Evolutionary conservation across 2,113 vertebrate genomes (phyloP), one percentile per base, ranked within the genome.

Genomic region (Brienomyrus longianalis): DNA sequence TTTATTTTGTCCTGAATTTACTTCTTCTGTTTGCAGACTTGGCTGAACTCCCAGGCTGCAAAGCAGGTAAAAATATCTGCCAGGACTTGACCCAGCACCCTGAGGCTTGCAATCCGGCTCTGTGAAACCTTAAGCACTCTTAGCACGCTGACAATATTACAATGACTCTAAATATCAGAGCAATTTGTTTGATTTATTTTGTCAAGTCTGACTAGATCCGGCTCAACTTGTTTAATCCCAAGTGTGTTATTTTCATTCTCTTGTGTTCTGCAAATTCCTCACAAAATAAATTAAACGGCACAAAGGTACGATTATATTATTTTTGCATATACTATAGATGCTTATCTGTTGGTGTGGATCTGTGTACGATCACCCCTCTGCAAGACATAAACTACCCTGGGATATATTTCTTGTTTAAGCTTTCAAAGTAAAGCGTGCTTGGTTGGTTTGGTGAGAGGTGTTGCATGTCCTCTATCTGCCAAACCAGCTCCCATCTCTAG

Each of bases 31-130:
- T 39, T 43, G 91, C 90, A 91, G 83, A 2, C 84, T 93, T 94
- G 93, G 91, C 92, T 86, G 43, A 50, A 19, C 77, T 91, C 93
- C 93, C 92, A 90, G 8, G 59, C 90, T 88, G 59, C 31, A 90
- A 88, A 92, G 88, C 56, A 90, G 62, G 86, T 59, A 47, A 89
- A 43, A 87, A 31, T 89, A 90, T 93, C 91, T 94, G 92, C 93
- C 93, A 94, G 90, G 93, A 92, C 0, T n/a, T 93, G 94, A 94
- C 90, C 92, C 92, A 91, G 89, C 89, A 47, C 86, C 89, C 92
- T 15, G 84, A 87, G 90, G 89, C 83, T 93, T 91, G 92, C 56
- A 89, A 93, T 92, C 13, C 59, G 85, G 50, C 74, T 91, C 92
- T 94, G 93, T 19, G 91, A 90, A 92, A 91, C 91, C 91, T 92